Evolutionary conservation across 30 jellyfish, hydroid and myxozoan genomes (phyloP).

Genomic region (Rhopilema esculentum): DNA sequence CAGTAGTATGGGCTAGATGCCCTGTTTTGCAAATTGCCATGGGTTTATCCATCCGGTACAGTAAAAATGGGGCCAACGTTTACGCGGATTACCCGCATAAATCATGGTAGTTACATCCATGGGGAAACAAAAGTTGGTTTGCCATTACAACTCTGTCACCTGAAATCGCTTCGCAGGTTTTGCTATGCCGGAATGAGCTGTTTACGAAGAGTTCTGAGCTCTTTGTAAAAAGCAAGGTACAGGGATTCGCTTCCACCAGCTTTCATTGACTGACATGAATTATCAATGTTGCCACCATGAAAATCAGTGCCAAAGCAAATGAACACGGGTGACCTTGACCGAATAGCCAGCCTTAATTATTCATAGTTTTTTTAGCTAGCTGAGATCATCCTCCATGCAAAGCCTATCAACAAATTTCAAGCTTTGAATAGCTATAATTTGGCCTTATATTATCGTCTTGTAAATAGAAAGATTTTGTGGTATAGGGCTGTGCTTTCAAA

Average conservation of each 20-base stretch:
- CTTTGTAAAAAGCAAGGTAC: not conserved
- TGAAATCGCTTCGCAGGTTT: not conserved
- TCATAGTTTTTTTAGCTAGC: constrained; percentile 33
- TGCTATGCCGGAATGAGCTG: not conserved
- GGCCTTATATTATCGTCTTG: constrained; percentile 22
- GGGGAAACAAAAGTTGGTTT: not conserved
- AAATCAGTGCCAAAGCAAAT: constrained; percentile 56
- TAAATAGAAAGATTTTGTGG: not conserved
- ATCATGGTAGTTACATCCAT: not conserved
- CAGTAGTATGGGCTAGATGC: no score
- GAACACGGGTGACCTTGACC: constrained; percentile 75
- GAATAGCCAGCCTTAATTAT: constrained; percentile 47
- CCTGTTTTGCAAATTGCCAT: no score
- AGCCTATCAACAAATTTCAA: not conserved
- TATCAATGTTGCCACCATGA: constrained; percentile 68
- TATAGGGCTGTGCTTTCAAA: constrained; percentile 18
- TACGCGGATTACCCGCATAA: not conserved
- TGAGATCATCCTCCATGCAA: constrained; percentile 61
- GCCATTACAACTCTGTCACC: not conserved
- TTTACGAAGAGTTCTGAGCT: not conserved
- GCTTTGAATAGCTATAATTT: constrained; percentile 1
- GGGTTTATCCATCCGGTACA: not conserved
- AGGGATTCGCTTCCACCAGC: not conserved
- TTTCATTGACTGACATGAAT: constrained; percentile 13
- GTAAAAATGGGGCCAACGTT: not conserved